Conservation (phyloP, 2,888 invertebrate genomes). For the Ormyrus pomaceus region DNA sequence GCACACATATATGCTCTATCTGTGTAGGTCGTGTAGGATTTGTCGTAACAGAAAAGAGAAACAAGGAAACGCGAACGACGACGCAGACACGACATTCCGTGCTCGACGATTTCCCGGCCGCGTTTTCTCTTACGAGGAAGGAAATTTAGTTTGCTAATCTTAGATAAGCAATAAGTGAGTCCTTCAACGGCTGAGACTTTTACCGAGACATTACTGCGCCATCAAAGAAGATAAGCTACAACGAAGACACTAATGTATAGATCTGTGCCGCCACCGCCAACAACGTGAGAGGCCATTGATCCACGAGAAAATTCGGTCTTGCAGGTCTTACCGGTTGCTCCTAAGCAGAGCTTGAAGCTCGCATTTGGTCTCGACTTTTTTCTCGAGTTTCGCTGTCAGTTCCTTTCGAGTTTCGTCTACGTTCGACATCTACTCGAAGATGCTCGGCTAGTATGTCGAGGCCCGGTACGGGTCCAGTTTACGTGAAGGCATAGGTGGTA, state of each 20-base stretch:
- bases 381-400: too few species aligned
- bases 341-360: background rate
- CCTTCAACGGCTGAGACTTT: background rate
- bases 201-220: background rate
- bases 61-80: slow-evolving; percentile 32
- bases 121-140: background rate
- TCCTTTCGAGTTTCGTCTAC: too few species aligned
- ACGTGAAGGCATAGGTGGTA: background rate
- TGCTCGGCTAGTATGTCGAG: too few species aligned
- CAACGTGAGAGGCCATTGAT: slow-evolving; percentile 34
- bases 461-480: too few species aligned
- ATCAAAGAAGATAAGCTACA: too few species aligned
- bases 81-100: slow-evolving; percentile 1
- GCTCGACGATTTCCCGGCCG: slow-evolving; percentile 15
- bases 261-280: slow-evolving; percentile 2
- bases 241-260: background rate
- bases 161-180: background rate
- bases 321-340: background rate
- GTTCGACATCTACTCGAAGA: background rate
- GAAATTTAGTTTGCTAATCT: too few species aligned
- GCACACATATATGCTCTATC: background rate
- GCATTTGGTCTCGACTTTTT: background rate
- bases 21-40: background rate
- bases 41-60: slow-evolving; percentile 26
- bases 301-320: slow-evolving; percentile 34